Conservation (phyloP, 2,888 invertebrate genomes). For the Pammene aurita region DNA sequence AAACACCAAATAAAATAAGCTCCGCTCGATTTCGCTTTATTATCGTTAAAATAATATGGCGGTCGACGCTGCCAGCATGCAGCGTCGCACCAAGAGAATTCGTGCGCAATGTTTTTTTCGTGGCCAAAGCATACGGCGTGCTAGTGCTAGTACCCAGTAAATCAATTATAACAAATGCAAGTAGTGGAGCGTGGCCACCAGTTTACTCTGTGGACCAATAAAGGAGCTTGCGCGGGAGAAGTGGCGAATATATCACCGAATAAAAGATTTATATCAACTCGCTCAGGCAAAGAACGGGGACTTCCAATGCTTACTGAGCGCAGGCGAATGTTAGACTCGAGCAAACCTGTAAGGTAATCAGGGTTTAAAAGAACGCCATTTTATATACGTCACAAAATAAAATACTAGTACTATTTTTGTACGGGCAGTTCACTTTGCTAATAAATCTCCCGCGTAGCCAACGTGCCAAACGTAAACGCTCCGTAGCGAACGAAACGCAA, state of each 20-base stretch:
- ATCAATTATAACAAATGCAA: slow-evolving; percentile 36
- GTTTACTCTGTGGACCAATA: slow-evolving; percentile 38
- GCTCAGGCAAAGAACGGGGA: slow-evolving; percentile 28
- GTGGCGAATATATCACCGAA: slow-evolving; percentile 40
- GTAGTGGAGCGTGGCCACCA: slow-evolving; percentile 27
- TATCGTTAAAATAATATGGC: no score
- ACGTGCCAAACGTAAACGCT: no score
- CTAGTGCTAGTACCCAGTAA: neutral
- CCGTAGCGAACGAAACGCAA: no score
- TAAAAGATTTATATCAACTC: slow-evolving; percentile 39
- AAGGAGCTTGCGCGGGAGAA: slow-evolving; percentile 28
- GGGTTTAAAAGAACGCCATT: no score
- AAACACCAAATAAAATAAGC: no score
- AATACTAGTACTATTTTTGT: no score
- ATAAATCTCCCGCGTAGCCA: no score
- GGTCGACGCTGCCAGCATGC: no score
- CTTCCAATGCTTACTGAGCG: neutral
- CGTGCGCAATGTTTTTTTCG: neutral
- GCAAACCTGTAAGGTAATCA: neutral
- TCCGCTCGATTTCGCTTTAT: no score
- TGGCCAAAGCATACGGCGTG: neutral
- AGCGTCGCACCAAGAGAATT: no score
- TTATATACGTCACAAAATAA: no score
- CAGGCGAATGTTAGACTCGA: neutral
- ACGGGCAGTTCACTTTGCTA: no score